These are phyloP conservation scores for Hypomecis punctinalis DNA, from an alignment of 2,888 invertebrate genomes.

Conservation along the genomic window DNA sequence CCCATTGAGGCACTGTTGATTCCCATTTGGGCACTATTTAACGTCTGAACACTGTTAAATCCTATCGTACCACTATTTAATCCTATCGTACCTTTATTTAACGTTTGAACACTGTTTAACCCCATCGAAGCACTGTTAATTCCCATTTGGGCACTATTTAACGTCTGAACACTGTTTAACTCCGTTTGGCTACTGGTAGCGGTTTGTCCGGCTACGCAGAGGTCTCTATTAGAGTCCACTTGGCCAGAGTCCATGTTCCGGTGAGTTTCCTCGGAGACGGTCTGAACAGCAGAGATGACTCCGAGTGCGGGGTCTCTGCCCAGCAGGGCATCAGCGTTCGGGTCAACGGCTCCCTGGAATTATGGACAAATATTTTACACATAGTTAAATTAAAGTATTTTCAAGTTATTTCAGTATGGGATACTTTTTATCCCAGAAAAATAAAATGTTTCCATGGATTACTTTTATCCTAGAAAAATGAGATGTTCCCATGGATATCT, in stretches of 20 bases:
- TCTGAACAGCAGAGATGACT: background rate
- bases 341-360: conserved; percentile 7
- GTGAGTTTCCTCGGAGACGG: background rate
- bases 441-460: no score
- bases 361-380: no score
- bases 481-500: background rate
- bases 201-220: no score
- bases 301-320: background rate
- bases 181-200: background rate
- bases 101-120: background rate
- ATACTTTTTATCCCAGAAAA: background rate
- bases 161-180: background rate
- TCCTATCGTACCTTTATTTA: background rate
- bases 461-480: no score
- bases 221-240: no score
- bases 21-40: background rate
- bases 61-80: background rate
- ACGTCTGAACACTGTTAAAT: background rate
- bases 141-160: background rate
- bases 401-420: background rate
- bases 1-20: background rate
- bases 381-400: no score
- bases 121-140: background rate
- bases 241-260: background rate
- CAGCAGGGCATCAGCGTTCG: background rate